phyloP scores from a whole-genome alignment of 1,140 invertebrate species.

The Macrocentrus cingulum region DNA sequence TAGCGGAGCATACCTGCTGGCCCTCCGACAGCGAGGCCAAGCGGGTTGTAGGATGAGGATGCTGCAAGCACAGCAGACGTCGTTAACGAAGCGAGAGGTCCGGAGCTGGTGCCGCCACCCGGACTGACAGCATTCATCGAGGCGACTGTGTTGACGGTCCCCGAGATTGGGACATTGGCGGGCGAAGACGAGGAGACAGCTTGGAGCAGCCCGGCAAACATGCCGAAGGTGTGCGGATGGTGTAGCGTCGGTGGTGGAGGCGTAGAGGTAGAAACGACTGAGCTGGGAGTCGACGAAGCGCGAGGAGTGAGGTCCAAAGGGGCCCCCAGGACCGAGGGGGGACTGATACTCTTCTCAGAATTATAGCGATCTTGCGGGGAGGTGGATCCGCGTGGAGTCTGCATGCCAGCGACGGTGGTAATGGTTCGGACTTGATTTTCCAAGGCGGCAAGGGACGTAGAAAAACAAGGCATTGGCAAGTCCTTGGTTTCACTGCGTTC shows the following conservation, averaged over 20 bases:
- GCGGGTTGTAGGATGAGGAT: slow-evolving; percentile 78
- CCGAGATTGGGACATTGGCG: slow-evolving; percentile 29
- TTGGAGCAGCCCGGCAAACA: slow-evolving; percentile 59
- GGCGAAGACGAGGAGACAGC: slow-evolving; percentile 52
- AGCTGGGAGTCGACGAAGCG: slow-evolving; percentile 53
- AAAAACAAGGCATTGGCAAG: slow-evolving; percentile 62
- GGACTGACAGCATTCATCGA: slow-evolving; percentile 39
- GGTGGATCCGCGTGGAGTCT: slow-evolving; percentile 47
- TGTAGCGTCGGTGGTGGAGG: slow-evolving; percentile 46
- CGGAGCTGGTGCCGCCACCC: slow-evolving; percentile 37
- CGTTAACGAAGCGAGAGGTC: slow-evolving; percentile 72
- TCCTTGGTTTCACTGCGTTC: slow-evolving; percentile 46
- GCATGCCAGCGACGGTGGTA: slow-evolving; percentile 61
- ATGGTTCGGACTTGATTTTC: slow-evolving; percentile 74
- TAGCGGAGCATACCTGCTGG: slow-evolving; percentile 72
- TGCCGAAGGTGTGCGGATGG: slow-evolving; percentile 55
- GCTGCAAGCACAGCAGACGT: slow-evolving; percentile 69
- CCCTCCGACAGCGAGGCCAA: slow-evolving; percentile 73
- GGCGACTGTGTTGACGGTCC: slow-evolving; percentile 38
- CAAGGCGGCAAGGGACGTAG: slow-evolving; percentile 73
- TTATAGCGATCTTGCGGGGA: slow-evolving; percentile 55
- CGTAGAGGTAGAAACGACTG: slow-evolving; percentile 49
- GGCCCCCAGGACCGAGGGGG: slow-evolving; percentile 40
- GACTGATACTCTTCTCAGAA: slow-evolving; percentile 60
- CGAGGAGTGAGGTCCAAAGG: slow-evolving; percentile 54